Conservation (phyloP, 2,797 vertebrate genomes). For the Jordanella pulchra region DNA sequence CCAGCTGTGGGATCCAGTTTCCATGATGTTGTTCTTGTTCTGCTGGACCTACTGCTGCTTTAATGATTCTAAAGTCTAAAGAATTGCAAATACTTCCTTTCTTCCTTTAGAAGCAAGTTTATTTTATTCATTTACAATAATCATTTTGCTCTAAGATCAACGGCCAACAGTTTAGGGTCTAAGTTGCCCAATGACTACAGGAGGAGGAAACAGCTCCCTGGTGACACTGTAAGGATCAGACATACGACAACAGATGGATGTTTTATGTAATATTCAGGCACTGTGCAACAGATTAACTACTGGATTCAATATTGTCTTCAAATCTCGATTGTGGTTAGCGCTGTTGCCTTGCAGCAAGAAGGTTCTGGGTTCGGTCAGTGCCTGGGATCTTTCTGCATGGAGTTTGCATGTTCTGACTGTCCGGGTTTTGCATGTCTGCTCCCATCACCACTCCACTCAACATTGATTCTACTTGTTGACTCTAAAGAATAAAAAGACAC, state of each 20-base stretch:
- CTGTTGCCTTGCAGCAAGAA: too few species aligned
- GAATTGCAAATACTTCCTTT: neutral
- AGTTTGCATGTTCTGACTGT: too few species aligned
- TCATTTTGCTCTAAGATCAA: neutral
- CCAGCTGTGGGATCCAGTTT: neutral
- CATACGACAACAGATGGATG: neutral
- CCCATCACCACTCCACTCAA: constrained; percentile 6
- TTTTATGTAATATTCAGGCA: neutral
- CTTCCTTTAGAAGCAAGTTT: neutral
- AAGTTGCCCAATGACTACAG: neutral
- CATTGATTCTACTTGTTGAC: constrained; percentile 68
- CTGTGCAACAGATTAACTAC: neutral
- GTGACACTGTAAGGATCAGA: neutral
- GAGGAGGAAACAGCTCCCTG: neutral
- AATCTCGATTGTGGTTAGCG: too few species aligned
- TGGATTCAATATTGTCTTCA: neutral
- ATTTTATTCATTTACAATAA: neutral
- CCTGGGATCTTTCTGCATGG: too few species aligned
- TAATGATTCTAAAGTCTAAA: neutral
- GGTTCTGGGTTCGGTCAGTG: too few species aligned
- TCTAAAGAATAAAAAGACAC: constrained; percentile 74
- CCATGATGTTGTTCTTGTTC: neutral
- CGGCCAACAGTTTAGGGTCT: neutral
- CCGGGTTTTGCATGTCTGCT: constrained; percentile 8
- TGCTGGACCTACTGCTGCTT: neutral